These are phyloP conservation scores for Syrrhaptes paradoxus DNA, from an alignment of 2,113 vertebrate genomes.

Conservation along the genomic window DNA sequence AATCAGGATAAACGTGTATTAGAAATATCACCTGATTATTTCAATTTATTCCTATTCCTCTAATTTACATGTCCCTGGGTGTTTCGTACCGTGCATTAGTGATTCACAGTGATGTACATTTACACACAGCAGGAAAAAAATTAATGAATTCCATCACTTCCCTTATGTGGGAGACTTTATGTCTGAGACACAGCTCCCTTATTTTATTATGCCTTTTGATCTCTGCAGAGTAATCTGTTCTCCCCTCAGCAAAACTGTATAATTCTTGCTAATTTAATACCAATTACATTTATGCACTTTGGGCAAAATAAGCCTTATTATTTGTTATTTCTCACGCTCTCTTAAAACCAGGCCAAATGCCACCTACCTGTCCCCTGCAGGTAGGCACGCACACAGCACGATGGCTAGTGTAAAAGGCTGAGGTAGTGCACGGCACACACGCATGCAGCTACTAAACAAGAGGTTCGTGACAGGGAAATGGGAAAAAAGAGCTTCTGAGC, in stretches of 20 bases:
- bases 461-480: background rate
- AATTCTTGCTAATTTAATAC: conserved; percentile 28
- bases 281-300: background rate
- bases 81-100: background rate
- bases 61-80: background rate
- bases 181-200: background rate
- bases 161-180: background rate
- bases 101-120: conserved; percentile 8
- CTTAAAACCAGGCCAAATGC: background rate
- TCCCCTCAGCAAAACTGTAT: background rate
- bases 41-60: background rate
- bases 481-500: background rate
- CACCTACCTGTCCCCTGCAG: background rate
- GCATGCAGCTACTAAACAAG: background rate
- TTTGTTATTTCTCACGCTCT: background rate
- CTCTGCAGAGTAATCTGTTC: background rate
- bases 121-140: conserved; percentile 31
- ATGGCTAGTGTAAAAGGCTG: background rate
- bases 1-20: background rate
- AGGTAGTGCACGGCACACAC: background rate
- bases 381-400: background rate
- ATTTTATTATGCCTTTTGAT: conserved; percentile 48
- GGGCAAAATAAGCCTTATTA: background rate
- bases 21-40: background rate
- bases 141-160: conserved; percentile 33